phyloP scores from a whole-genome alignment of 2,113 vertebrate genomes.

The Genyomyrus donnyi region DNA sequence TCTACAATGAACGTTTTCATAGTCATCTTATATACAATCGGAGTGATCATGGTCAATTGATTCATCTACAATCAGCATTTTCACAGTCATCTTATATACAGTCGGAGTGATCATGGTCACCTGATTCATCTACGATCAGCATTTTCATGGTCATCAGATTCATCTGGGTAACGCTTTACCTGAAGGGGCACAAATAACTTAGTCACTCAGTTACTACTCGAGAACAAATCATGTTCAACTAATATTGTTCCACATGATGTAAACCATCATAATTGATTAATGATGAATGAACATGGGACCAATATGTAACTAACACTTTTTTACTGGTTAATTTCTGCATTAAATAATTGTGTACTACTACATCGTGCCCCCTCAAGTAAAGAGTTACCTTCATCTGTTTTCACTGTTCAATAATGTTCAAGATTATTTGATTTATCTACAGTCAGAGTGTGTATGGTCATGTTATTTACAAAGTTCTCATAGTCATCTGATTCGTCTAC shows the following conservation, averaged over 20 bases:
- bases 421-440: background rate
- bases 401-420: background rate
- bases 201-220: no score
- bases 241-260: no score
- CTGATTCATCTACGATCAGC: slow-evolving; percentile 9
- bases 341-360: no score
- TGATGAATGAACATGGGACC: no score
- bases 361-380: no score
- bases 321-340: no score
- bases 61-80: slow-evolving; percentile 65
- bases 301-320: no score
- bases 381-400: background rate
- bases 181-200: no score
- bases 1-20: slow-evolving; percentile 76
- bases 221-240: no score
- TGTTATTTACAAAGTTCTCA: background rate
- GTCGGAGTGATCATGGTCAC: slow-evolving; percentile 91
- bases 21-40: slow-evolving; percentile 55
- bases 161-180: slow-evolving; percentile 29
- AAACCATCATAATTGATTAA: no score
- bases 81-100: slow-evolving; percentile 68
- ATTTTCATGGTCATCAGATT: slow-evolving; percentile 38
- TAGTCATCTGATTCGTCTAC: background rate
- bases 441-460: background rate
- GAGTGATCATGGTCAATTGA: slow-evolving; percentile 91